Evolutionary conservation across 2,113 vertebrate genomes (phyloP).

Genomic region (Pipa parva): DNA sequence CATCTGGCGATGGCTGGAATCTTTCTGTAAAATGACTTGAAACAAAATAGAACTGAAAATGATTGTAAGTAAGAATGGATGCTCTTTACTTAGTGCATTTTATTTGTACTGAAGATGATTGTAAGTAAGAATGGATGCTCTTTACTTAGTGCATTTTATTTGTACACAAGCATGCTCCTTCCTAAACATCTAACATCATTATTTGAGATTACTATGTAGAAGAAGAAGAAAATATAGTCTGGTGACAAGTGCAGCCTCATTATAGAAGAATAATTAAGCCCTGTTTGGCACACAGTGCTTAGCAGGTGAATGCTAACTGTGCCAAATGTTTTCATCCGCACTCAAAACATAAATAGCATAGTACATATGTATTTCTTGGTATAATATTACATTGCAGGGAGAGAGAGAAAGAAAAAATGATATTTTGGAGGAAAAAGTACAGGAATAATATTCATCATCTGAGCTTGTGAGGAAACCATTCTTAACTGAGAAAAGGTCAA

Average conservation of each 20-base stretch:
- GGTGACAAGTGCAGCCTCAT: no score
- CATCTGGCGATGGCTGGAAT: conserved; percentile 35
- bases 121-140: conserved; percentile 56
- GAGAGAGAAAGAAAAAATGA: background rate
- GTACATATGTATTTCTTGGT: background rate
- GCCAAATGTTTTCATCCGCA: background rate
- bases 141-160: background rate
- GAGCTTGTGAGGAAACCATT: conserved; percentile 8
- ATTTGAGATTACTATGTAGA: no score
- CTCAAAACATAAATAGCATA: background rate
- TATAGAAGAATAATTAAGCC: no score
- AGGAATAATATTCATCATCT: conserved; percentile 4
- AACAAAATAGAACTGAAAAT: conserved; percentile 56
- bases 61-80: conserved; percentile 61
- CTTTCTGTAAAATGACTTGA: conserved; percentile 67
- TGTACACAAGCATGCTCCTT: no score
- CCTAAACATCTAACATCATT: no score
- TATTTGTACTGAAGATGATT: conserved; percentile 61
- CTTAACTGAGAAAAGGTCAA: conserved; percentile 33
- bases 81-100: background rate
- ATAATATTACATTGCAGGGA: background rate
- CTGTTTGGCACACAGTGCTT: background rate
- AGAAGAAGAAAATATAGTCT: no score
- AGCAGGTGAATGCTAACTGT: background rate
- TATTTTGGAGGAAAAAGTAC: background rate